Evolutionary conservation across 2,888 invertebrate genomes (phyloP), one percentile per base, ranked within the genome.

Genomic region (Incurvaria masculella): DNA sequence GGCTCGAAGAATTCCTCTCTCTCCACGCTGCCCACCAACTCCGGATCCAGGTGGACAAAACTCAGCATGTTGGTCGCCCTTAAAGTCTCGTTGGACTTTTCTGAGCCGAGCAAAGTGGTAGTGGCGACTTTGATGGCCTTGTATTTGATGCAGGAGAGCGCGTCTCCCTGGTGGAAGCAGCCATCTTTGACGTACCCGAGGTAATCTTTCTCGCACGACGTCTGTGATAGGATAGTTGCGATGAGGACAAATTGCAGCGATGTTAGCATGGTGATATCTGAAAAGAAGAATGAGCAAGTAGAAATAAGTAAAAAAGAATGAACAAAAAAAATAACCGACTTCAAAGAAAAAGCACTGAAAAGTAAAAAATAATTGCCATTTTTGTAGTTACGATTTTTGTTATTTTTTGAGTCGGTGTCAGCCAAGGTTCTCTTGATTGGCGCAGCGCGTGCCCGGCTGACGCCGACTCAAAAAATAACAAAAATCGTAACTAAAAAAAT

Each of bases 91-190:
- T 75, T 76, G 1, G 52, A 54, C n/a, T 59, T 53, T 2, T 64
- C 58, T 5, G 66, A 51, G 14, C 64, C 67, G 20, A 78, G 75
- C 19, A 78, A 60, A 0, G 75, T 66, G 19, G 62, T 70, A 45
- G 69, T 72, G 0, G 73, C 72, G 26, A 76, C 65, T 64, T 74
- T 76, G 1, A 78, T 53, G 0, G 75, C 78, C 61, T 70, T 72
- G 38, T 75, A 78, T 55, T 78, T 78, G 20, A 78, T 62, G 45
- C 78, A 78, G 1, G 70, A 68, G 44, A 78, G 46, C 0, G 75
- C 76, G 56, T 78, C 78, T 0, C 72, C 70, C 55, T 63, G 59
- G 1, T 70, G 42, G 14, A 72, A 69, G 53, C 78, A 78, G 52
- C 68, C 66, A 48, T 78, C 74, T 66, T 75, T 76, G 27, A 78